A percentile compares a stretch with the other conserved stretches of the same genome.
phyloP scores from a whole-genome alignment of 2,113 vertebrate genomes.

The Ammodramus savannarum region DNA sequence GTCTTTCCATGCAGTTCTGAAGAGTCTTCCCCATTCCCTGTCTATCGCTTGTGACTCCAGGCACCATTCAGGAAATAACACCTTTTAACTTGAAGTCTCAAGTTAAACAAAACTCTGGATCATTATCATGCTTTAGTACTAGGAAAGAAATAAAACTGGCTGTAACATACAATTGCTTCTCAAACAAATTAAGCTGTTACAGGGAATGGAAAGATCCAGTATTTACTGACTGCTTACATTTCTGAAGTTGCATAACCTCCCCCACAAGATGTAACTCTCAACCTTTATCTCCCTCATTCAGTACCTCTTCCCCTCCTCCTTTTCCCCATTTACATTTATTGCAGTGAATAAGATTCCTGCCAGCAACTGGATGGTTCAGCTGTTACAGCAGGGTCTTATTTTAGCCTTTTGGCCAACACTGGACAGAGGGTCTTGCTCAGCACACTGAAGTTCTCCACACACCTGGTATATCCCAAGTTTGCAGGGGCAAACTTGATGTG shows the following conservation, averaged over 20 bases:
- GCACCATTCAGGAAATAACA: neutral
- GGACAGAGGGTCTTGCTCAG: neutral
- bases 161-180: neutral
- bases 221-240: neutral
- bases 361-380: neutral
- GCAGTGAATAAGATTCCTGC: neutral
- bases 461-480: constrained; percentile 88
- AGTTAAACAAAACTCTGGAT: neutral
- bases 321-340: neutral
- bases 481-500: constrained; percentile 87
- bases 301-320: neutral
- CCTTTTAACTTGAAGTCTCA: neutral
- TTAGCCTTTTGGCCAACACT: neutral
- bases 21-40: neutral
- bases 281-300: neutral
- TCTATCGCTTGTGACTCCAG: neutral
- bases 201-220: neutral
- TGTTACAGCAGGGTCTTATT: neutral
- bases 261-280: neutral
- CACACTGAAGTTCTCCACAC: neutral
- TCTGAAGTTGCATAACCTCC: neutral
- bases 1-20: neutral
- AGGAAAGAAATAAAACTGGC: neutral
- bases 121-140: neutral
- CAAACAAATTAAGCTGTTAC: neutral